Conservation (phyloP, 2,797 vertebrate species). For the Iguana delicatissima region DNA sequence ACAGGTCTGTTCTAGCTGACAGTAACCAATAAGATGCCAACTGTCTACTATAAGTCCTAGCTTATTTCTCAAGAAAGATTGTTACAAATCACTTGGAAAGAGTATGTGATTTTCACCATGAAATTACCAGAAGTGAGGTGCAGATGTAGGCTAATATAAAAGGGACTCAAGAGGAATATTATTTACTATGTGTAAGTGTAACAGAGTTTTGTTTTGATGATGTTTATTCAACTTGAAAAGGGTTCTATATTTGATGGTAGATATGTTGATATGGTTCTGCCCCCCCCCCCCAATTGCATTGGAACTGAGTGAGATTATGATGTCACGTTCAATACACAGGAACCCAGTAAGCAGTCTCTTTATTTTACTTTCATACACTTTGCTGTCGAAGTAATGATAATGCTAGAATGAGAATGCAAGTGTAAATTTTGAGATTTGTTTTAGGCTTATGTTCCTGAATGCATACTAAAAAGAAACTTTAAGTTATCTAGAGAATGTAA, state of each 20-base stretch:
- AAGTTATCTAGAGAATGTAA: no score
- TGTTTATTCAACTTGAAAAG: neutral
- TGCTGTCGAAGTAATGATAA: neutral
- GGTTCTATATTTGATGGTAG: neutral
- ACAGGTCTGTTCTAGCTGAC: no score
- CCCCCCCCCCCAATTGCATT: neutral
- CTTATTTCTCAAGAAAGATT: neutral
- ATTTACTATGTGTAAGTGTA: no score
- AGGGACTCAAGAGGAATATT: neutral
- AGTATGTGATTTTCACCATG: neutral
- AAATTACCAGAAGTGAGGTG: neutral
- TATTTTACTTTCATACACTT: neutral
- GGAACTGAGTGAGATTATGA: neutral
- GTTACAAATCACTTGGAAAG: neutral
- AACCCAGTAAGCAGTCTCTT: neutral
- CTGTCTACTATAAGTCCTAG: neutral
- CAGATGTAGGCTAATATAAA: neutral
- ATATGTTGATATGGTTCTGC: neutral
- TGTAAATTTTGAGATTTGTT: no score
- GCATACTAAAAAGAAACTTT: no score
- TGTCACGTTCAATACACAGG: no score
- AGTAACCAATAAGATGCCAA: no score
- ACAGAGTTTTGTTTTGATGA: neutral
- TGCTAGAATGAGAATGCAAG: neutral
- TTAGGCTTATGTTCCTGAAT: no score